Base-by-base conservation (phyloP, 2,888 invertebrate species). In the Lepetodrilus schrolli region DNA sequence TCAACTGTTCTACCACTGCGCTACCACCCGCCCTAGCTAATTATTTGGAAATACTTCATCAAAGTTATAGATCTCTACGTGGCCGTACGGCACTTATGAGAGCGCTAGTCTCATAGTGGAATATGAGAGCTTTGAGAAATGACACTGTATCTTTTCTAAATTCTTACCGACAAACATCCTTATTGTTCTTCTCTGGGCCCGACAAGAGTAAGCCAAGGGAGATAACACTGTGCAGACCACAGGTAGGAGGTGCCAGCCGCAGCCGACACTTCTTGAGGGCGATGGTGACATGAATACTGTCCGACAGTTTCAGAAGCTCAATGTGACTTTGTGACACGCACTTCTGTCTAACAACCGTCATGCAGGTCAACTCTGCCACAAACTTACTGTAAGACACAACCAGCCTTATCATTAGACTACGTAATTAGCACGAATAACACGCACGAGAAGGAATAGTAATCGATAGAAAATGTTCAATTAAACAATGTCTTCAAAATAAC, bases 101-200 rank as follows among this genome's bases (percentile, higher is more conserved):
- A 43, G 13, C 13, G 17, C n/a, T n/a, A n/a, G n/a, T n/a, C n/a
- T n/a, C n/a, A n/a, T n/a, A 13, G 38, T 48, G 7, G 17, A 48
- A 48, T 3, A 2, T 3, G 47, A 5, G 21, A 48, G 10, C 17
- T 20, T 4, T 4, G 17, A 48, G 7, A 48, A 48, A 48, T n/a
- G n/a, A n/a, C n/a, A n/a, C n/a, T n/a, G n/a, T n/a, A n/a, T n/a
- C n/a, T n/a, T n/a, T n/a, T n/a, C n/a, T n/a, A n/a, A 48, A n/a
- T 8, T 51, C 70, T 68, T 20, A 76, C 76, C 51, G 17, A 66
- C 75, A 75, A 20, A 75, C 37, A 13, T 72, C 73, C 13, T 66
- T 26, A 17, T 30, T 43, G 1, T n/a, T 68, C 8, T 13, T 7
- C 13, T 20, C 48, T 13, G 65, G 43, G 48, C n/a, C 37, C 2